Percentiles rank a stretch among this genome's conserved stretches.
phyloP scores from a whole-genome alignment of 2,113 vertebrate species.

The Peucedramus taeniatus region DNA sequence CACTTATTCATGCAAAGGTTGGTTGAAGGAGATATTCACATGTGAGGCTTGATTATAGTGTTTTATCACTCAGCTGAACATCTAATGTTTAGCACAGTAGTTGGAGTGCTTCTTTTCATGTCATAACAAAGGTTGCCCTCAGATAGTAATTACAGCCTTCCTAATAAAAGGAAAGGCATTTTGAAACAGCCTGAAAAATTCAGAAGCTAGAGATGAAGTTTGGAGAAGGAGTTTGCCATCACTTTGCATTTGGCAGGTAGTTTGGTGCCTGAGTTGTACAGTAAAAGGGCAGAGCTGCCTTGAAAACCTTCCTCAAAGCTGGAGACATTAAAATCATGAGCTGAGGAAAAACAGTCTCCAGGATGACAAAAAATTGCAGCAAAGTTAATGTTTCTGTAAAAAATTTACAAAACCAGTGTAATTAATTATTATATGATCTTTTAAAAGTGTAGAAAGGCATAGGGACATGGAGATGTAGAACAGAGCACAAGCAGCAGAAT shows the following conservation, averaged over 20 bases:
- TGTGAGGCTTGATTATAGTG: constrained; percentile 51
- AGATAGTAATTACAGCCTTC: constrained; percentile 51
- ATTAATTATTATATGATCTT: background rate
- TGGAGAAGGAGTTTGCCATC: background rate
- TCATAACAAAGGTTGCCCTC: constrained; percentile 47
- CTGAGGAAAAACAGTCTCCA: background rate
- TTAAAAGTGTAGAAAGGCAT: background rate
- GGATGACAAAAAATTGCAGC: background rate
- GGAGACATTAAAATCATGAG: background rate
- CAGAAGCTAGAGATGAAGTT: background rate
- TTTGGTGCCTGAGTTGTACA: background rate
- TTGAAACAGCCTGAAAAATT: constrained; percentile 29
- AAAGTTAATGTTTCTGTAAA: background rate
- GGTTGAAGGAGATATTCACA: constrained; percentile 12
- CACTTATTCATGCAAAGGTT: background rate
- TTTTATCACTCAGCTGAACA: constrained; percentile 30
- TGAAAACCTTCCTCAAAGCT: background rate
- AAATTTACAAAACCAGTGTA: background rate
- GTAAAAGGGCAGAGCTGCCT: background rate
- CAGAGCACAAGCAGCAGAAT: background rate
- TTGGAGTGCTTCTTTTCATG: constrained; percentile 36
- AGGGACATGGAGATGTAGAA: background rate
- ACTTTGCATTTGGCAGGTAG: background rate
- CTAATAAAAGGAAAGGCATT: constrained; percentile 9
- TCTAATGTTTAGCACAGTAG: constrained; percentile 27